Conservation (phyloP, 2,888 invertebrate species). For the Nematopogon swammerdamellus region DNA sequence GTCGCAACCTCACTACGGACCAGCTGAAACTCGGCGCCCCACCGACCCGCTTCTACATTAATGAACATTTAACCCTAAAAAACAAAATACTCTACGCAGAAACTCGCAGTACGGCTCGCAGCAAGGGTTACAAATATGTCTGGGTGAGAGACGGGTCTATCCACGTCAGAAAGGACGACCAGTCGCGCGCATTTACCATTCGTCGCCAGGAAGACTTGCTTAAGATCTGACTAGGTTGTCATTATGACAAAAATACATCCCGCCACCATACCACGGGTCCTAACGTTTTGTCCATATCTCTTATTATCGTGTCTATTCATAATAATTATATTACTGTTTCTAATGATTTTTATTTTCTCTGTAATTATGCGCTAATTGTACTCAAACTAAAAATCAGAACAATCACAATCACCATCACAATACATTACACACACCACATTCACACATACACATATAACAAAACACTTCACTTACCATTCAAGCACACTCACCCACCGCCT, state of each 20-base stretch:
- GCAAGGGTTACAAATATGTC: constrained; percentile 3
- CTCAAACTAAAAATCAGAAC: too few species aligned
- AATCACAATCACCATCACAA: too few species aligned
- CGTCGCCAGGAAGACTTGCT: not conserved
- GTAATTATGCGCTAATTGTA: too few species aligned
- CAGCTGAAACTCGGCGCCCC: not conserved
- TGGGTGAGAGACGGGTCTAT: constrained; percentile 3
- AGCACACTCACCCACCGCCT: too few species aligned
- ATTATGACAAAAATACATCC: not conserved
- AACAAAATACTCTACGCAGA: constrained; percentile 4
- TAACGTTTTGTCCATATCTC: too few species aligned
- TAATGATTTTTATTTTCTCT: too few species aligned
- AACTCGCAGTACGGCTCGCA: not conserved
- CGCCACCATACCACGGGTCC: too few species aligned
- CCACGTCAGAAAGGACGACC: constrained; percentile 1
- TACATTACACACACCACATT: too few species aligned
- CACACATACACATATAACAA: too few species aligned
- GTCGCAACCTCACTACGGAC: constrained; percentile 4
- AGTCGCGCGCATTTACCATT: not conserved
- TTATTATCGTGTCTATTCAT: too few species aligned
- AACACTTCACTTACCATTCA: too few species aligned
- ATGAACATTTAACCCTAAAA: constrained; percentile 4
- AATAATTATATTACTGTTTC: too few species aligned
- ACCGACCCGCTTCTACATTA: constrained; percentile 2
- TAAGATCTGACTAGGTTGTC: not conserved